Base-by-base conservation (phyloP, 2,113 vertebrate genomes). In the Amblyornis subalaris region DNA sequence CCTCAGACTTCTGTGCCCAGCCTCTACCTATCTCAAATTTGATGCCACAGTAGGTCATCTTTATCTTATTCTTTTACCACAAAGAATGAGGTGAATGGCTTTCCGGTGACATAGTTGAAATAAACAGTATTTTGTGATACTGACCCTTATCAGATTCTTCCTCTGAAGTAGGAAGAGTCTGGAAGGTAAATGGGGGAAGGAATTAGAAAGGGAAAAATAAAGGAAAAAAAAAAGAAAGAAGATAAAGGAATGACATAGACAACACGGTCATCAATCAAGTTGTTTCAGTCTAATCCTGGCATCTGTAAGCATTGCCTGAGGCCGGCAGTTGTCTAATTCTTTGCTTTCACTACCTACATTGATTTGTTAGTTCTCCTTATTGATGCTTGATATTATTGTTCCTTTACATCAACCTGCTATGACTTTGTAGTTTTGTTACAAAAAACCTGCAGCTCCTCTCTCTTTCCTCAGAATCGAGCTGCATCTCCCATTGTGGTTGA, bases 341-440 rank as follows among this genome's bases (percentile, higher is more conserved):
- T 85, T 83, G 8, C 44, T 85, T 90, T 88, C 29, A 42, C 42
- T 88, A 66, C n/a, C 67, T 85, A 11, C 51, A 93, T 58, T 58
- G 88, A 76, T 94, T 88, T 83, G n/a, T 66, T 93, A 76, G 75
- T 42, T 6, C 21, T 90, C 21, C 29, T 72, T 79, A 83, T 83
- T 76, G 82, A 85, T 76, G 9, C 36, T 82, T 72, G 74, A 57
- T 54, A 23, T 36, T 81, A 72, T 29, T 69, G 57, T 62, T 91
- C 31, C 28, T 88, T 85, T 79, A 73, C 21, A 85, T 58, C 29
- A 85, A 35, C 42, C 6, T 7, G 21, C n/a, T 57, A 55, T 1
- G 6, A 54, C 24, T 80, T 75, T 36, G 13, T 40, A 86, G 33
- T 24, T 91, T 85, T 73, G 16, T 72, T 85, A 80, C 1, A 2